Evolutionary conservation across 1,140 invertebrate species (phyloP), one percentile per base, ranked within the genome.

Genomic region (Metopolophium dirhodum): DNA sequence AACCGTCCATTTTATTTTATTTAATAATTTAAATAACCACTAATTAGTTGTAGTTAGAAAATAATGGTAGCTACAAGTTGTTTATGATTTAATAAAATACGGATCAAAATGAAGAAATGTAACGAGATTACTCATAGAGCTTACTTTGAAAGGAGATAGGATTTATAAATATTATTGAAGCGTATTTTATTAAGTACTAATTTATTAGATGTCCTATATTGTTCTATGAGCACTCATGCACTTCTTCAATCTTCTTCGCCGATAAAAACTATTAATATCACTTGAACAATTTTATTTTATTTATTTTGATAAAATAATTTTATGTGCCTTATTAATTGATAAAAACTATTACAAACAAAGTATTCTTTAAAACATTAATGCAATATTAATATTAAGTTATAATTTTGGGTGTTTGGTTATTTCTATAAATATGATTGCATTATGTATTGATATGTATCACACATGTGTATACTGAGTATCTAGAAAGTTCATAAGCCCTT

Each of bases 271-370:
- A 92, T 83, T 82, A 14, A 92, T n/a, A 83, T 45, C 37, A 91
- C 89, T 68, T 77, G 6, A 77, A 83, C n/a, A n/a, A 77, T 77
- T 91, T 47, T 23, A 35, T 92, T 92, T 49, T 51, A 37, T 83
- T 93, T 86, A 85, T 93, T 85, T n/a, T 54, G 49, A 18, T 86
- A 41, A 54, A 82, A 9, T 86, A 37, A 14, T 85, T 85, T 85
- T 86, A 85, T 93, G 91, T 93, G 91, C 91, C 91, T 93, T 93
- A 93, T 86, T 93, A 93, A 86, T 57, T 86, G 30, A 92, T 93
- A 86, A 57, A 92, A 86, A 90, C 7, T n/a, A 30, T 37, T 37
- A 37, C 11, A 57, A 86, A 82, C n/a, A 83, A 93, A 93, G 49
- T 86, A 93, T 92, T 92, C 45, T 85, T 93, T 93, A 51, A 92